Percentiles rank a stretch among this genome's conserved stretches.
Conservation (phyloP, 2,888 invertebrate species). For the Rambutsinella grinnellia region DNA sequence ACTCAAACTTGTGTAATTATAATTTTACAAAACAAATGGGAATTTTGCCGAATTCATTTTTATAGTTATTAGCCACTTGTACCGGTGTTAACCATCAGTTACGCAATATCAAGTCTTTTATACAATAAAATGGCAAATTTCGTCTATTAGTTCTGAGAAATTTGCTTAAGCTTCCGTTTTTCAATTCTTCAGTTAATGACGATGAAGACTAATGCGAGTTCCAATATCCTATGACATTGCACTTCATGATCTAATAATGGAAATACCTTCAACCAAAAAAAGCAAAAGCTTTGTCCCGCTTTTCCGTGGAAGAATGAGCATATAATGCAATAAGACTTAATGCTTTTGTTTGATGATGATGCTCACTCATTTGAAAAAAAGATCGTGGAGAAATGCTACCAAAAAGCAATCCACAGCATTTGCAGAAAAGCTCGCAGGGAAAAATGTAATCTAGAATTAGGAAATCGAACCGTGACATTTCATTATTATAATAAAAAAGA, state of each 20-base stretch:
- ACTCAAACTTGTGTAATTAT: too few relatives aligned
- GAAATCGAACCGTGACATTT: slow-evolving; percentile 49
- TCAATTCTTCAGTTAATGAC: too few relatives aligned
- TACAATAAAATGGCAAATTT: too few relatives aligned
- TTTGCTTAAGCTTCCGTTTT: too few relatives aligned
- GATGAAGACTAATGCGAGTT: neutral
- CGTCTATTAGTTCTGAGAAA: too few relatives aligned
- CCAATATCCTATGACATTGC: slow-evolving; percentile 17
- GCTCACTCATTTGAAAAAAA: neutral
- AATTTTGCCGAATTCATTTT: too few relatives aligned
- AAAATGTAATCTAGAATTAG: slow-evolving; percentile 9
- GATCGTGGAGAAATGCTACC: neutral
- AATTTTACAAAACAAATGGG: too few relatives aligned
- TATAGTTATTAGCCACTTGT: too few relatives aligned
- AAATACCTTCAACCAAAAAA: neutral
- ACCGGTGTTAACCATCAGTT: too few relatives aligned
- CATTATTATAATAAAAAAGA: slow-evolving; percentile 22
- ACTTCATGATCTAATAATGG: slow-evolving; percentile 18
- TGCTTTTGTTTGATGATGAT: neutral
- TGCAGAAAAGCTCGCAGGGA: neutral
- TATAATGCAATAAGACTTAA: neutral
- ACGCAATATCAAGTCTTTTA: too few relatives aligned
- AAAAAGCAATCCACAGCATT: neutral
- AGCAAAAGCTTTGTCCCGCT: neutral
- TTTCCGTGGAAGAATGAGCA: neutral